Conservation (phyloP, 2,888 invertebrate species). For the Andrena trimmerana region DNA sequence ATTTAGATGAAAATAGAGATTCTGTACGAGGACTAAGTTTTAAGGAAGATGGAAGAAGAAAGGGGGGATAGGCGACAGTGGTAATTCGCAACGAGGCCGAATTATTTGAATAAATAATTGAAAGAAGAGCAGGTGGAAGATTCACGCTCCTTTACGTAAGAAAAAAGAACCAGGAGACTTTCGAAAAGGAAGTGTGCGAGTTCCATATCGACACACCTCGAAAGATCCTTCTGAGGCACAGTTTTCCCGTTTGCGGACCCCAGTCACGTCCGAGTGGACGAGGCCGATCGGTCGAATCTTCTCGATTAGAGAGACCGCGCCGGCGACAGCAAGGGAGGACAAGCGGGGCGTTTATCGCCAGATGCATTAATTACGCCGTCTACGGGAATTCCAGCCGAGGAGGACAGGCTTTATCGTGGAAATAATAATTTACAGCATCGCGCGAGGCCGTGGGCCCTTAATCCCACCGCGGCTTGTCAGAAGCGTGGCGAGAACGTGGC, state of each 20-base stretch:
- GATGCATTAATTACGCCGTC: conserved; percentile 65
- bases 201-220: background rate
- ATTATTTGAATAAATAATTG: no score
- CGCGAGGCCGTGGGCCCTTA: conserved; percentile 67
- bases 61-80: no score
- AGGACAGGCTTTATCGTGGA: conserved; percentile 71
- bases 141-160: no score
- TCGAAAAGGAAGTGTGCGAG: background rate
- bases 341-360: conserved; percentile 51
- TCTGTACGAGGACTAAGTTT: no score
- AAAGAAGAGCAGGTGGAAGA: no score
- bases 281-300: conserved; percentile 51
- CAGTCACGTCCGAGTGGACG: conserved; percentile 36
- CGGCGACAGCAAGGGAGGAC: conserved; percentile 16
- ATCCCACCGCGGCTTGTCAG: conserved; percentile 63
- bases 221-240: background rate
- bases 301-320: conserved; percentile 50
- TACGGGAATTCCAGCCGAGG: conserved; percentile 30
- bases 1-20: no score
- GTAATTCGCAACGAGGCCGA: no score
- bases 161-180: background rate
- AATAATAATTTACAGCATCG: conserved; percentile 77
- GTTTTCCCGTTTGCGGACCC: conserved; percentile 27
- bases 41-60: no score
- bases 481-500: conserved; percentile 41